Percentiles rank a stretch among this genome's conserved stretches.
Conservation (phyloP, 2,888 invertebrate species). For the Pyrrhia umbra region DNA sequence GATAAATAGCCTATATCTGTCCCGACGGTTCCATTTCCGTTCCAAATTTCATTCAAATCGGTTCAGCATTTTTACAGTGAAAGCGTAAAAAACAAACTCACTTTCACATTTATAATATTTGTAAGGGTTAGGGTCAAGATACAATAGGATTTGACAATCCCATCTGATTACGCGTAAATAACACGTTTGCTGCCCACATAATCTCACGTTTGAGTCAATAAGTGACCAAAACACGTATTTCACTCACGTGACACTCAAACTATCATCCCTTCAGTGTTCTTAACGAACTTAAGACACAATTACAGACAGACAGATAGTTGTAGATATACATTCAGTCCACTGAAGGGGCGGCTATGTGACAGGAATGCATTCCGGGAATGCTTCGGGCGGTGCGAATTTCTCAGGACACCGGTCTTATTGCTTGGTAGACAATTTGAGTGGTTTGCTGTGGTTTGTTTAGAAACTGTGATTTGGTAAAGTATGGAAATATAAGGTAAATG, state of each 20-base stretch:
- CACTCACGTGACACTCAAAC: constrained; percentile 1
- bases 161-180: neutral
- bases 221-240: neutral
- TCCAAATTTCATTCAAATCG: too few species aligned
- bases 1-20: too few species aligned
- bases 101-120: too few species aligned
- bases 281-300: constrained; percentile 48
- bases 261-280: constrained; percentile 16
- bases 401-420: constrained; percentile 62
- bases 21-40: too few species aligned
- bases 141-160: neutral
- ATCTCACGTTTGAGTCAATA: neutral
- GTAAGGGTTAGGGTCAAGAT: neutral
- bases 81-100: too few species aligned
- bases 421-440: constrained; percentile 43
- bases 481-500: too few species aligned
- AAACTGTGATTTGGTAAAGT: constrained; percentile 11
- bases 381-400: constrained; percentile 65
- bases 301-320: constrained; percentile 11
- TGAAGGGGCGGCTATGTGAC: constrained; percentile 71
- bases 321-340: constrained; percentile 24
- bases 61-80: too few species aligned
- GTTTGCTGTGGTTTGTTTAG: constrained; percentile 1
- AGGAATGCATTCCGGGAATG: constrained; percentile 75
- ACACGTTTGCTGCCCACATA: too few species aligned